Base-by-base conservation (phyloP, 1,140 invertebrate species). In the Rhynchophorus ferrugineus region DNA sequence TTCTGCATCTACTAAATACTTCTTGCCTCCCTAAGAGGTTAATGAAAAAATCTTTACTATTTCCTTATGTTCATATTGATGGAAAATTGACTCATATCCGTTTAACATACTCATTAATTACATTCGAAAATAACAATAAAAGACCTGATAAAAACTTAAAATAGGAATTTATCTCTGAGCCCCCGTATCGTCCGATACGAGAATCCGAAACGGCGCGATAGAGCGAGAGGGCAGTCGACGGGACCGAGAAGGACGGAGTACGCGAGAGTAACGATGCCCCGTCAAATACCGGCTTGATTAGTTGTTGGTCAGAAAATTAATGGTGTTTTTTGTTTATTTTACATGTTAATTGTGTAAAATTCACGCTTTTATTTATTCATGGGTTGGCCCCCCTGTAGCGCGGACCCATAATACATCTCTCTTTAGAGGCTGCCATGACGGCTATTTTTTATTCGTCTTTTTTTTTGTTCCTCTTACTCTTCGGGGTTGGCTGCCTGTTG, bases 311-410 rank as follows among this genome's bases (percentile, higher is more conserved):
- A 56, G 60, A 57, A 62, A 68, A 68, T 68, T 68, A 68, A 68
- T 68, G 62, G 61, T 54, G 56, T 65, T 68, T 68, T 66, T 68
- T 66, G 64, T 66, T 68, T 66, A 65, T 66, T 68, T 66, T 65
- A 62, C 63, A 62, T 68, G 64, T 68, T 68, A 68, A 68, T 68
- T 68, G 66, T 68, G 66, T 68, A 68, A 68, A 68, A 68, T 68
- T 68, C 66, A 68, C 66, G 66, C 66, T 60, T 63, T 68, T 68
- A 68, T 68, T 68, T 68, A 68, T 68, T 68, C 66, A 68, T 68
- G 64, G 64, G 55, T 62, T 61, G 64, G 41, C 63, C 63, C n/a
- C 59, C 66, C 66, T 54, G 62, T 24, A 22, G 64, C 16, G 63
- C 52, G 49, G 55, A 58, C 48, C 50, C 61, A 67, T 65, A 64